Conservation (phyloP, 1,140 invertebrate genomes). For the Anthonomus grandis region DNA sequence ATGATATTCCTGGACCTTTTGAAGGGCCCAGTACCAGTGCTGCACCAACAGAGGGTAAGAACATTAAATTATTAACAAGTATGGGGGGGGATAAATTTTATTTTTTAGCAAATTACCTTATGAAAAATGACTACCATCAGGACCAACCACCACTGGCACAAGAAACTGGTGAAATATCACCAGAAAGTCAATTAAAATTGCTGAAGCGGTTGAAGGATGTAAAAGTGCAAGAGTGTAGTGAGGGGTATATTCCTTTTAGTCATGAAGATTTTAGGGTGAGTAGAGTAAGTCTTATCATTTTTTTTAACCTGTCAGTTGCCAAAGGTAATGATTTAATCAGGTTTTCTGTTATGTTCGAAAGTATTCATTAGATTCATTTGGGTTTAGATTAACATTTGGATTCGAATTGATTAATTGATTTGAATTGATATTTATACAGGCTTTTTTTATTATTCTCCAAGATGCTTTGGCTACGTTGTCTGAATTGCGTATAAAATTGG, state of each 20-base stretch:
- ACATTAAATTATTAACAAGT: no score
- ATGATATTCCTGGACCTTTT: slow-evolving; percentile 45
- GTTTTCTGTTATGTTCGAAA: no score
- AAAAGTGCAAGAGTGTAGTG: slow-evolving; percentile 31
- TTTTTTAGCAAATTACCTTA: slow-evolving; percentile 20
- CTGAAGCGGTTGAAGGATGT: slow-evolving; percentile 45
- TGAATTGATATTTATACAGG: no score
- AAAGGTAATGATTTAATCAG: no score
- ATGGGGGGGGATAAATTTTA: no score
- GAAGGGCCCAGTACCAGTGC: not conserved
- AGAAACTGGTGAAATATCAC: slow-evolving; percentile 24
- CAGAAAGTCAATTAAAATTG: slow-evolving; percentile 40
- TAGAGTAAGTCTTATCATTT: not conserved
- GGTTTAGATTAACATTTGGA: no score
- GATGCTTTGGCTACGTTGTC: no score
- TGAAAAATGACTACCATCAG: slow-evolving; percentile 26
- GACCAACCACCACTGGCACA: not conserved
- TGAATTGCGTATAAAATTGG: no score
- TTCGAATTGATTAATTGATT: no score
- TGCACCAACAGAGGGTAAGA: not conserved
- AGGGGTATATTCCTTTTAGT: slow-evolving; percentile 10
- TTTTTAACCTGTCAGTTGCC: no score
- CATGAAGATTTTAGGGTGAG: slow-evolving; percentile 23
- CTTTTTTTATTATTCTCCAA: no score
- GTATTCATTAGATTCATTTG: no score